A percentile compares a stretch with the other conserved stretches of the same genome.
These are phyloP conservation scores for Intellagama lesueurii DNA, from an alignment of 2,797 vertebrate species.

Conservation along the genomic window DNA sequence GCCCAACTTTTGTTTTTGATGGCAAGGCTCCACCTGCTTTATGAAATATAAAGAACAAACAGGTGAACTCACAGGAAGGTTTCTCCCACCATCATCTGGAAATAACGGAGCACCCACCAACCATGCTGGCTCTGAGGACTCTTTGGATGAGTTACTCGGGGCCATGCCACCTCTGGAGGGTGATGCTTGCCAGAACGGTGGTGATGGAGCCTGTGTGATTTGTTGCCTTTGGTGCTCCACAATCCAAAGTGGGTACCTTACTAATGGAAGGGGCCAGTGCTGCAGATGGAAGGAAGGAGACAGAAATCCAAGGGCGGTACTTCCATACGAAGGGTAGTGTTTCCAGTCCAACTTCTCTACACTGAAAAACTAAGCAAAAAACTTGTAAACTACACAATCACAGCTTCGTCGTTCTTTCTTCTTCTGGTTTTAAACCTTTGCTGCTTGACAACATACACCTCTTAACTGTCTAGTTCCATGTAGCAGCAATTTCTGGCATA, in stretches of 20 bases:
- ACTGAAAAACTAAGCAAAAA: background rate
- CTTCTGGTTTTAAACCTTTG: too few relatives aligned
- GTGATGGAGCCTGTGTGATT: background rate
- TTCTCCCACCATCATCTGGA: background rate
- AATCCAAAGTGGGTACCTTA: background rate
- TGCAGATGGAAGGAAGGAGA: background rate
- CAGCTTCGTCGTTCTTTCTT: too few relatives aligned
- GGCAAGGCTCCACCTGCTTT: background rate
- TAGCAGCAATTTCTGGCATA: background rate
- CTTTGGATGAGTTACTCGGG: background rate
- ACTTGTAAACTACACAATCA: background rate
- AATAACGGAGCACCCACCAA: background rate
- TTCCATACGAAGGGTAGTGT: background rate
- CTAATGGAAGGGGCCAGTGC: background rate
- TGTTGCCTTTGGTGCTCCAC: background rate
- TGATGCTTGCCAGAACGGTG: background rate
- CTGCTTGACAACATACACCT: background rate
- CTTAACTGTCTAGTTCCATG: background rate
- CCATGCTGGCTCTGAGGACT: background rate
- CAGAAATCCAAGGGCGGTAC: background rate
- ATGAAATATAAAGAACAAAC: background rate
- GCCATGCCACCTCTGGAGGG: background rate
- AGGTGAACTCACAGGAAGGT: background rate
- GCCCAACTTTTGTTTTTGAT: constrained; percentile 42
- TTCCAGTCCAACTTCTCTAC: background rate